phyloP scores from a whole-genome alignment of 2,888 invertebrate species.

The Dexiosoma caninum region DNA sequence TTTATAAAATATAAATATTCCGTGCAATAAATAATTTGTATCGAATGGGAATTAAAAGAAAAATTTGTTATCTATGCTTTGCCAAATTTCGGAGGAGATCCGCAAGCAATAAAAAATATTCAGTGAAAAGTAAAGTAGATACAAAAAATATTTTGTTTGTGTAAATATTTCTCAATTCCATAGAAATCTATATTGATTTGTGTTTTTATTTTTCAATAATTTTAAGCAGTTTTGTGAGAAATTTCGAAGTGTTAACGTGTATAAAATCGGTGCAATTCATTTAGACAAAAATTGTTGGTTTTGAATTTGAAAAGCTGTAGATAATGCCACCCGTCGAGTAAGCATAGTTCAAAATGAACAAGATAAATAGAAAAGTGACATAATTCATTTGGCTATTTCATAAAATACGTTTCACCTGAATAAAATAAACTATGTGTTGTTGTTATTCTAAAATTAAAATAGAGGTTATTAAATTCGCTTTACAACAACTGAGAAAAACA shows the following conservation, averaged over 20 bases:
- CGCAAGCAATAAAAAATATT: conserved; percentile 42
- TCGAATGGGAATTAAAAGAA: conserved; percentile 2
- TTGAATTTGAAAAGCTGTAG: conserved; percentile 14
- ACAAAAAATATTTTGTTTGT: not conserved
- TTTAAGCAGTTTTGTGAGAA: conserved; percentile 46
- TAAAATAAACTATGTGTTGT: not conserved
- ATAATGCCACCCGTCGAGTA: conserved; percentile 67
- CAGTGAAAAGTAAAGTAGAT: conserved; percentile 34
- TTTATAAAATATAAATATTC: not conserved
- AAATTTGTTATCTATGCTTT: conserved; percentile 58
- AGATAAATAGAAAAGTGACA: conserved; percentile 27
- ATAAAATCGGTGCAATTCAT: conserved; percentile 9
- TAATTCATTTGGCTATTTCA: conserved; percentile 18
- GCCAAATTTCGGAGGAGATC: conserved; percentile 65
- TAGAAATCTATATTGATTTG: conserved; percentile 27
- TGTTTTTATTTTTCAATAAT: conserved; percentile 11
- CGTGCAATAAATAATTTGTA: not conserved
- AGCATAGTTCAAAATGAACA: conserved; percentile 34
- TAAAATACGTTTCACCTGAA: not conserved
- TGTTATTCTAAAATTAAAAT: conserved; percentile 10
- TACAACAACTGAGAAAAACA: conserved; percentile 13
- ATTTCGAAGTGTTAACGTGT: conserved; percentile 50
- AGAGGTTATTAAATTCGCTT: not conserved
- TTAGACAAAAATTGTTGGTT: not conserved
- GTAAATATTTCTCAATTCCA: conserved; percentile 25